These are phyloP conservation scores for Dorcus parallelipipedus DNA, from an alignment of 2,888 invertebrate species.

Conservation along the genomic window DNA sequence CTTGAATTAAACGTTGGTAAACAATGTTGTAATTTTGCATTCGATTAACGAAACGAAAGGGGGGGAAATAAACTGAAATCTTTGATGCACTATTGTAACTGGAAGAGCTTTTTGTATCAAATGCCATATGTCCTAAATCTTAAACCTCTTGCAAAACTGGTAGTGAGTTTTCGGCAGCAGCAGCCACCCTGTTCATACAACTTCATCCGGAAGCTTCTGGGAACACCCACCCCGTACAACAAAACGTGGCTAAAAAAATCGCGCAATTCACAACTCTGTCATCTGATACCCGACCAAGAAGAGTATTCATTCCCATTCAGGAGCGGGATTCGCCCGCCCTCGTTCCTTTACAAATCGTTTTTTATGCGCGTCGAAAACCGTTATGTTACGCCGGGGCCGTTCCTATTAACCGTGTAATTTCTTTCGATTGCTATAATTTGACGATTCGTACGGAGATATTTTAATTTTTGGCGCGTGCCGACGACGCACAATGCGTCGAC, in stretches of 20 bases:
- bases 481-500: neutral
- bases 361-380: slow-evolving; percentile 41
- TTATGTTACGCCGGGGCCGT: slow-evolving; percentile 36
- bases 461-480: slow-evolving; percentile 47
- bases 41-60: too few species aligned
- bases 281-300: slow-evolving; percentile 43
- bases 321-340: slow-evolving; percentile 30
- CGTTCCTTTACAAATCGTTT: slow-evolving; percentile 39
- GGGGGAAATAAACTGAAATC: too few species aligned
- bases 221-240: slow-evolving; percentile 42
- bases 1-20: too few species aligned
- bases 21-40: too few species aligned
- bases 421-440: slow-evolving; percentile 45
- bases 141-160: neutral
- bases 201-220: slow-evolving; percentile 45
- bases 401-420: slow-evolving; percentile 42
- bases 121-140: neutral
- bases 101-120: too few species aligned
- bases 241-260: slow-evolving; percentile 44
- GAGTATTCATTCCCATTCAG: slow-evolving; percentile 36
- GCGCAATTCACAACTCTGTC: slow-evolving; percentile 36
- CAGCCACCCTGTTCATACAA: slow-evolving; percentile 24
- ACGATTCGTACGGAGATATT: slow-evolving; percentile 44
- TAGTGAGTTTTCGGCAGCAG: slow-evolving; percentile 7
- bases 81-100: too few species aligned